Evolutionary conservation across 1,140 invertebrate genomes (phyloP), one percentile per base, ranked within the genome.

Genomic region (Megalopta genalis): DNA sequence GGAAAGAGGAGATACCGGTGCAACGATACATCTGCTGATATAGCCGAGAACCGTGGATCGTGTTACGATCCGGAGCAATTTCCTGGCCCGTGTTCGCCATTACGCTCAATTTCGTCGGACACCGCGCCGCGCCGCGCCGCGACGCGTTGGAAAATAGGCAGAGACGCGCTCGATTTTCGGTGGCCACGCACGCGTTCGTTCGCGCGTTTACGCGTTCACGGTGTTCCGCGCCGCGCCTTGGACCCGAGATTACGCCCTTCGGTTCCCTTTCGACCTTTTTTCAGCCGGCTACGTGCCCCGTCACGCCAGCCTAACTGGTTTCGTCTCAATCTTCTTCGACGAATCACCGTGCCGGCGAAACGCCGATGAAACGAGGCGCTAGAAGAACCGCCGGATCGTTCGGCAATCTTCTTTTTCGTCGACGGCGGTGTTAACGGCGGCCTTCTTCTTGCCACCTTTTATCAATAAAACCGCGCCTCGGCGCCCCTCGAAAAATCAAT

Each of bases 311-410:
- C 69, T 73, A 68, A 88, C 87, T 84, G 84, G 82, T 88, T 86
- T 80, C 77, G 84, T 87, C 85, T 90, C 86, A 90, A 88, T 89
- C 87, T 89, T 83, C 80, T 73, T 79, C 81, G 86, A 86, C 83
- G 83, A 87, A 87, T 89, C 88, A 10, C 42, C 42, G 42, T 12
- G 42, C 42, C 10, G 14, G 42, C 10, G 42, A 10, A 46, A 46
- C 42, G 42, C 10, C 42, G 42, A 14, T 46, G 42, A 46, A 46
- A 46, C 42, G 42, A 46, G 42, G 42, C 10, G 42, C 42, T 46
- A 46, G 42, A 46, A 46, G 42, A 46, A 46, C 42, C 10, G 14
- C 9, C 42, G 42, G 42, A 12, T 46, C 42, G 42, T 46, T 46
- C 10, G 42, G 42, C 42, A 10, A 46, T 32, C 42, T 46, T 46